Evolutionary conservation across 2,888 invertebrate species (phyloP), one percentile per base, ranked within the genome.

Genomic region (Ormyrus nitidulus): DNA sequence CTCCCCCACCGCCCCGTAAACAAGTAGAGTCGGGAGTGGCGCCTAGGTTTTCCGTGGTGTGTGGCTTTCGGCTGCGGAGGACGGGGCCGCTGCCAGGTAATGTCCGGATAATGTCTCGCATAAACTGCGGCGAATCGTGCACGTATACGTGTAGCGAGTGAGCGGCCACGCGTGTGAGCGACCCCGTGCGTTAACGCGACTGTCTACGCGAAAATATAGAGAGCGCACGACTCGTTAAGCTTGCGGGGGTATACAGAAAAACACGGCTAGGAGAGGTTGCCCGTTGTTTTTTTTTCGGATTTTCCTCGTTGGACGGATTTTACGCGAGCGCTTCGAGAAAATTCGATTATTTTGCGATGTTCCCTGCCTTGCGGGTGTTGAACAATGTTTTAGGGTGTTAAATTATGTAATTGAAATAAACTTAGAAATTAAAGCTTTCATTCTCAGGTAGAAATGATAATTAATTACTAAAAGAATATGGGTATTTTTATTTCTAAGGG

Each of bases 21-120:
- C 78, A 71, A 72, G 73, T n/a, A 8, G 11, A 46, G 34, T 34
- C 34, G n/a, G 19, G 44, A 34, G 46, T 11, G 70, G 71, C 59
- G 44, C 73, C 75, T 66, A 70, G 64, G 69, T 81, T 76, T 79
- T 79, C 77, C n/a, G 58, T 13, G n/a, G 69, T 44, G 7, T 48
- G n/a, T 7, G 53, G 66, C 53, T 69, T 62, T 69, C 46, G 76
- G 53, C 49, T 9, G 7, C 53, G 51, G 64, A 61, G 46, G 58
- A n/a, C 34, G 19, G 34, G 68, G 58, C 1, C 6, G 56, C 81
- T 83, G 85, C 84, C 84, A 86, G 88, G 89, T 90, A 90, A 90
- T 89, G 90, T 86, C 84, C 85, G 89, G 86, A 89, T 90, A 89
- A 90, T 90, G 89, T 86, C 85, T 83, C 84, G 83, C 89, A 88